Evolutionary conservation across 1,140 invertebrate species (phyloP).

Genomic region (Orius insidiosus): DNA sequence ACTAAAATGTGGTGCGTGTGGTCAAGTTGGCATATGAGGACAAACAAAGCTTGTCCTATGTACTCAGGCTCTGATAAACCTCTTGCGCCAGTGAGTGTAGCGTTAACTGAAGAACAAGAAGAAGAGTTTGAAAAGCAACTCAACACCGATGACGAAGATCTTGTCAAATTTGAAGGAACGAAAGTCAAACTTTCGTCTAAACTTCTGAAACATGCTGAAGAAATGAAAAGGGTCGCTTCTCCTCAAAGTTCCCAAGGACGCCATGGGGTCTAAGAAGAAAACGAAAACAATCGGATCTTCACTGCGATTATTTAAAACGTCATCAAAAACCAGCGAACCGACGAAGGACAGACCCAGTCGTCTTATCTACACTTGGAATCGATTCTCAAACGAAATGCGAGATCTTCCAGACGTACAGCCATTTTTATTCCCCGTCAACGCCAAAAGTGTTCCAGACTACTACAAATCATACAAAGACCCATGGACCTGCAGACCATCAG

Average conservation of each 20-base stretch:
- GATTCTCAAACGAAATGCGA: constrained; percentile 85
- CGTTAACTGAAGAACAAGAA: constrained; percentile 52
- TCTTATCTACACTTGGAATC: constrained; percentile 80
- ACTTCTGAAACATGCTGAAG: constrained; percentile 65
- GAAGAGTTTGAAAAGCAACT: constrained; percentile 58
- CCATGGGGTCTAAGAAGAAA: constrained; percentile 44
- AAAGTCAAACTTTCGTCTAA: constrained; percentile 71
- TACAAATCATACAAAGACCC: constrained; percentile 79
- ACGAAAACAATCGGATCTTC: constrained; percentile 48
- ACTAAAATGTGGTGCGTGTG: constrained; percentile 90
- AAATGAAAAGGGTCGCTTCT: constrained; percentile 62
- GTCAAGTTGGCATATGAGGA: constrained; percentile 70
- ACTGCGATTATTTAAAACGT: constrained; percentile 86
- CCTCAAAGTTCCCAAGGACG: constrained; percentile 69
- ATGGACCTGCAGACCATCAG: constrained; percentile 96
- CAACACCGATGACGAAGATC: constrained; percentile 61
- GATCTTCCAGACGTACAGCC: constrained; percentile 80
- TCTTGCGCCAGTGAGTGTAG: constrained; percentile 45
- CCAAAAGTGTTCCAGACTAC: constrained; percentile 85
- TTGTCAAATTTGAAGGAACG: constrained; percentile 83
- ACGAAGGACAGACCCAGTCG: constrained; percentile 90
- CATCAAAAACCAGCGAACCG: constrained; percentile 78
- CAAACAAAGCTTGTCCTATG: constrained; percentile 90
- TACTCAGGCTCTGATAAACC: constrained; percentile 46
- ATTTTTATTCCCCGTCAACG: constrained; percentile 88